Base-by-base conservation (phyloP, 1,140 invertebrate genomes). In the Oedothorax gibbosus region DNA sequence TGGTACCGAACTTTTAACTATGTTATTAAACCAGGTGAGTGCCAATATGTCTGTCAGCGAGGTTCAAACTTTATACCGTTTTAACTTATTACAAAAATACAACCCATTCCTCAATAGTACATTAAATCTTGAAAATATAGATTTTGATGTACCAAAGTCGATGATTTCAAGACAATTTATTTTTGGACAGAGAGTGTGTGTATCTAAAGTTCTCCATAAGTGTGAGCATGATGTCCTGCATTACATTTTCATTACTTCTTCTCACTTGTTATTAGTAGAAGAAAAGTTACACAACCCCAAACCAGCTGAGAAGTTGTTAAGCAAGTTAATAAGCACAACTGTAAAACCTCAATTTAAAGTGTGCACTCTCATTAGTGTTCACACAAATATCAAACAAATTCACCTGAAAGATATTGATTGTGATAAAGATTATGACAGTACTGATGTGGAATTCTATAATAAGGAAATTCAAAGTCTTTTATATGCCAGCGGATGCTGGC, bases 381-480 rank as follows among this genome's bases (percentile, higher is more conserved):
- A 84, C 20, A 66, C 81, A 56, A 84, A 84, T 72, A 76, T 84
- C 12, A 84, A 84, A 21, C 81, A 84, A 66, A 76, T 84, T 49
- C 81, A 84, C 50, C 51, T 84, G 62, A 75, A 84, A 72, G 71
- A 84, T 76, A 20, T 76, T 49, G 68, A 53, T 64, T 35, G 50
- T 12, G 71, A 84, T 14, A n/a, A 50, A 50, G 68, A 62, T 73
- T 51, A 12, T 62, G 7, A 4, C 20, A 8, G 10, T 66, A 65
- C 11, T n/a, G 54, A 50, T 51, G 56, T n/a, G 11, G 21, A 35
- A n/a, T 56, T 7, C 50, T 20, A 49, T 20, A 64, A 75, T 20
- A 49, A 84, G 9, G 54, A 84, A 35, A 53, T 76, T 75, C 12
- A 49, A 57, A 8, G 49, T 75, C 9, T 64, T 84, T 14, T 68